phyloP scores from a whole-genome alignment of 1,140 invertebrate species.

The Drosophila pectinifera region DNA sequence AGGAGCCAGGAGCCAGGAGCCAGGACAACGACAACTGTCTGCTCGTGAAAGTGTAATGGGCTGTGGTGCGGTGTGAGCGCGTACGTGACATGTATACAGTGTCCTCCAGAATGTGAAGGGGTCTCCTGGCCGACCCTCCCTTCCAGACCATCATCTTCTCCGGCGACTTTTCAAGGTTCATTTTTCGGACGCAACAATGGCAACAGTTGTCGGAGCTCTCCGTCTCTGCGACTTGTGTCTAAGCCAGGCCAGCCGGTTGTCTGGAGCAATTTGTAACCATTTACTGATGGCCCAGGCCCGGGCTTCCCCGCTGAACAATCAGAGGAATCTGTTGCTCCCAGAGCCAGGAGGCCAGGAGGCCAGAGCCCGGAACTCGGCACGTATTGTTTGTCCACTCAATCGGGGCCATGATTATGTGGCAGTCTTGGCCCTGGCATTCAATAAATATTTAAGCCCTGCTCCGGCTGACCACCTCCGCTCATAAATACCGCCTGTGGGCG shows the following conservation, averaged over 20 bases:
- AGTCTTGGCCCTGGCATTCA: conserved; percentile 35
- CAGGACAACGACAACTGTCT: conserved; percentile 62
- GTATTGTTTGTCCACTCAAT: conserved; percentile 75
- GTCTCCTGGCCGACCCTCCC: no score
- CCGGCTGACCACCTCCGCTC: neutral
- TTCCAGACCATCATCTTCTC: conserved; percentile 15
- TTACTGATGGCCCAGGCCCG: conserved; percentile 35
- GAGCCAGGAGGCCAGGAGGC: no score
- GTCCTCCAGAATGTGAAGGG: conserved; percentile 26
- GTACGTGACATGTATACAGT: conserved; percentile 79
- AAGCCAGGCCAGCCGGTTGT: conserved; percentile 40
- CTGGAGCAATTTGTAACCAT: conserved; percentile 76
- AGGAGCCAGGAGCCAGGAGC: neutral
- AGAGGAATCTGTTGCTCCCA: conserved; percentile 57
- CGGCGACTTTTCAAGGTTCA: conserved; percentile 80
- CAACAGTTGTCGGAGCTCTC: conserved; percentile 61
- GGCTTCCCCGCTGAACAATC: neutral
- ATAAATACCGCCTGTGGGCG: no score
- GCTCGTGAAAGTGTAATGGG: conserved; percentile 65
- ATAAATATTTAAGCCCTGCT: conserved; percentile 66
- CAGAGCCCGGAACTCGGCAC: conserved; percentile 40
- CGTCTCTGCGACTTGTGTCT: conserved; percentile 1
- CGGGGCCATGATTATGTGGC: conserved; percentile 62
- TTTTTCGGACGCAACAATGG: conserved; percentile 54
- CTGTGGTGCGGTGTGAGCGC: conserved; percentile 44